Evolutionary conservation across 1,140 invertebrate genomes (phyloP).

Genomic region (Aphaenogaster ashmeadi): DNA sequence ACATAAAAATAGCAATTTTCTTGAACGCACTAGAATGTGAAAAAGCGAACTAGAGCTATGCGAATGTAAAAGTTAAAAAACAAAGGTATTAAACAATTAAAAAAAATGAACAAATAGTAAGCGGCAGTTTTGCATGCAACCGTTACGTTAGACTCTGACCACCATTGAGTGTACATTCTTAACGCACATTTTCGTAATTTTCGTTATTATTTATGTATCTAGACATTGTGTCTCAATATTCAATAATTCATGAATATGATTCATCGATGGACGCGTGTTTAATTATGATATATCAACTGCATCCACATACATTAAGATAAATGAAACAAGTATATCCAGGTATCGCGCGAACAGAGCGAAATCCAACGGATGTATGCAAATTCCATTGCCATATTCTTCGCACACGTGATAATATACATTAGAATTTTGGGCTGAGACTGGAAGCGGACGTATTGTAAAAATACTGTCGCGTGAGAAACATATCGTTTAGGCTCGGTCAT

Average conservation of each 20-base stretch:
- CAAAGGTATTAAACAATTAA: conserved; percentile 58
- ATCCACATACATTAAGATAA: conserved; percentile 19
- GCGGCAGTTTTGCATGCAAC: conserved; percentile 78
- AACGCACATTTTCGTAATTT: conserved; percentile 2
- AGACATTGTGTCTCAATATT: conserved; percentile 7
- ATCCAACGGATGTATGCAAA: conserved; percentile 64
- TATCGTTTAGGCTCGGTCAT: conserved; percentile 65
- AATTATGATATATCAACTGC: conserved; percentile 18
- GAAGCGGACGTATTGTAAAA: conserved; percentile 17
- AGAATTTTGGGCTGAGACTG: conserved; percentile 22
- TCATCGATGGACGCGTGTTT: conserved; percentile 6
- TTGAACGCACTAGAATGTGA: background rate
- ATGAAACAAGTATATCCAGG: background rate
- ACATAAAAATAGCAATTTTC: conserved; percentile 38
- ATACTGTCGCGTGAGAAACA: conserved; percentile 64
- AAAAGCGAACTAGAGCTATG: conserved; percentile 37
- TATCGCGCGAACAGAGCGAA: conserved; percentile 57
- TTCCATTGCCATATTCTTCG: conserved; percentile 66
- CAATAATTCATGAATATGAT: conserved; percentile 1
- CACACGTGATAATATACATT: conserved; percentile 47
- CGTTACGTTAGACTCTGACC: conserved; percentile 81
- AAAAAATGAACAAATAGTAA: conserved; percentile 70
- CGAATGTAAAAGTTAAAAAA: conserved; percentile 49
- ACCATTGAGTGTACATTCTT: conserved; percentile 71
- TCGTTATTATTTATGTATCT: conserved; percentile 5